Conservation (phyloP, 2,888 invertebrate species). For the Drosophila robusta region DNA sequence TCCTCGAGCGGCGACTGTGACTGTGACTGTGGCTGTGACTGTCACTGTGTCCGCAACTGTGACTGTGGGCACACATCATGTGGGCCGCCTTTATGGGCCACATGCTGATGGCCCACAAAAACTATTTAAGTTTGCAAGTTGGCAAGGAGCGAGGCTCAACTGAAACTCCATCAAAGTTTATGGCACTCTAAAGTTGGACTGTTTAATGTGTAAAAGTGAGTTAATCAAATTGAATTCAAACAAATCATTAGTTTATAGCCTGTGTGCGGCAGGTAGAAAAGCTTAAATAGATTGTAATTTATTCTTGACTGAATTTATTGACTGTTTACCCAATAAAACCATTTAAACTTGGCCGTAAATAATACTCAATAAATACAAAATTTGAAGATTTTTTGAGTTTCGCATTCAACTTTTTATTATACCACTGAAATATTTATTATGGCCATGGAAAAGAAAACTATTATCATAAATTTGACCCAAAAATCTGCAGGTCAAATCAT, state of each 20-base stretch:
- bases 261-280: neutral
- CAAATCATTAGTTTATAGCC: constrained; percentile 2
- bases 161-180: constrained; percentile 25
- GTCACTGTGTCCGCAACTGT: too few species aligned
- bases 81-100: constrained; percentile 48
- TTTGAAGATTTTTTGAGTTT: too few species aligned
- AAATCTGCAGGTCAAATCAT: too few species aligned
- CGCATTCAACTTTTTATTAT: too few species aligned
- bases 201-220: constrained; percentile 18
- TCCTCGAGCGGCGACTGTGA: neutral
- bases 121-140: constrained; percentile 42
- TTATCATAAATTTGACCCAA: too few species aligned
- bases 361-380: too few species aligned
- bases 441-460: too few species aligned
- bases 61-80: constrained; percentile 11
- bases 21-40: too few species aligned
- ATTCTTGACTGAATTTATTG: neutral
- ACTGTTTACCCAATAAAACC: neutral
- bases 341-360: neutral
- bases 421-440: too few species aligned
- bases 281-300: neutral
- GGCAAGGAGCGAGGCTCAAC: constrained; percentile 19
- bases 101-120: constrained; percentile 32
- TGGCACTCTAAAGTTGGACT: constrained; percentile 19
- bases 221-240: constrained; percentile 17